Conservation (phyloP, 2,113 vertebrate species). For the Macrotus californicus region DNA sequence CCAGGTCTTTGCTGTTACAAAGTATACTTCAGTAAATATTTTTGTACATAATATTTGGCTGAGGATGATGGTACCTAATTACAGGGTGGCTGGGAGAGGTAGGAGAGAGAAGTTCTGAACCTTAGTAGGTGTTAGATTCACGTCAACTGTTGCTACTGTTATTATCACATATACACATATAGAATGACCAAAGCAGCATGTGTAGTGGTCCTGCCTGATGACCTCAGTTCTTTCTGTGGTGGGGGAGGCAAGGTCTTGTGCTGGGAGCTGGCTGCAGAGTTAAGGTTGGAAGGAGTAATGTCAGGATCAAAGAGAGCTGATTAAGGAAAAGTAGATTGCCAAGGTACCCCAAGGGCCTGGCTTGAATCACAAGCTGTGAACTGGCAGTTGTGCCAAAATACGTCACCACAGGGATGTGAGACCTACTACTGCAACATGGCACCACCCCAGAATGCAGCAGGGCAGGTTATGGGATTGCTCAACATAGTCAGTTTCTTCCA, state of each 20-base stretch:
- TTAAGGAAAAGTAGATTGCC: not conserved
- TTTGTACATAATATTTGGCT: not conserved
- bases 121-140: not conserved
- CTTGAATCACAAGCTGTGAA: not conserved
- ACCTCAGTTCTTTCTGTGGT: not conserved
- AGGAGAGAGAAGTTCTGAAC: not conserved
- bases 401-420: not conserved
- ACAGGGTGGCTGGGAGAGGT: not conserved
- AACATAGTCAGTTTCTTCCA: not conserved
- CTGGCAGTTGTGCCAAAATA: not conserved
- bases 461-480: not conserved
- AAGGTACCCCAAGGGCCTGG: not conserved
- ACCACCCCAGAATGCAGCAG: not conserved
- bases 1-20: not conserved
- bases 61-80: not conserved
- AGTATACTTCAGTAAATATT: not conserved
- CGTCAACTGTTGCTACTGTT: not conserved
- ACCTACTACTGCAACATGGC: not conserved
- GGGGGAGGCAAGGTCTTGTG: not conserved
- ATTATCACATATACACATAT: not conserved
- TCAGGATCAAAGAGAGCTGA: not conserved
- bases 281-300: not conserved
- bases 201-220: not conserved
- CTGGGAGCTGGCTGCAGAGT: not conserved
- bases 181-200: not conserved